phyloP scores from a whole-genome alignment of 2,113 vertebrate species.

The Vidua chalybeata region DNA sequence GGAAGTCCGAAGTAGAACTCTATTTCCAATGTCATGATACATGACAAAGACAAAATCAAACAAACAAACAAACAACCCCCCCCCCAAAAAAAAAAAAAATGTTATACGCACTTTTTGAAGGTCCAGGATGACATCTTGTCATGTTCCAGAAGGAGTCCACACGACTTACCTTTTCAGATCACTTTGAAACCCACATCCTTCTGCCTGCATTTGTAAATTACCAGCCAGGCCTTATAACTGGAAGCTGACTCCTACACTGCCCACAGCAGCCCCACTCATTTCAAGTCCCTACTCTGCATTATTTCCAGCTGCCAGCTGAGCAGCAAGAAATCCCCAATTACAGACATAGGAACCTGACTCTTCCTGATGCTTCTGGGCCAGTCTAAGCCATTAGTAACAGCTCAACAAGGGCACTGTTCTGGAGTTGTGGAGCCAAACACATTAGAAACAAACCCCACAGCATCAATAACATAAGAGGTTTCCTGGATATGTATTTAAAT shows the following conservation, averaged over 20 bases:
- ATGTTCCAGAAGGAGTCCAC: not conserved
- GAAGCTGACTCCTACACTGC: not conserved
- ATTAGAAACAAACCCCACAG: not conserved
- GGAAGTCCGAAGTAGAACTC: not conserved
- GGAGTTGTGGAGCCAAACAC: not conserved
- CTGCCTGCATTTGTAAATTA: not conserved
- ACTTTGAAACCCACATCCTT: not conserved
- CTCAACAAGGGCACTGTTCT: not conserved
- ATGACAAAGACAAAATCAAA: not conserved
- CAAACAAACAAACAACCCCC: not conserved
- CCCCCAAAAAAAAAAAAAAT: not conserved
- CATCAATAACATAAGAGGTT: not conserved
- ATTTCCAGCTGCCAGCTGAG: not conserved
- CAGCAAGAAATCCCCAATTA: not conserved
- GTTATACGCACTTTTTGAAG: constrained; percentile 60
- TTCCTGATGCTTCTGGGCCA: not conserved
- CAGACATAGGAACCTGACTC: not conserved
- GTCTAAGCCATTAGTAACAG: not conserved
- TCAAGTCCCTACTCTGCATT: not conserved
- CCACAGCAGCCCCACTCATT: not conserved
- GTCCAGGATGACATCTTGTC: not conserved
- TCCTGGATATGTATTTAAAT: not conserved
- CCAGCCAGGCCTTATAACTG: not conserved
- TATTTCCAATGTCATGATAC: not conserved
- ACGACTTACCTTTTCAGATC: constrained; percentile 71